phyloP scores from a whole-genome alignment of 2,888 invertebrate species.

The Drosophila ustulata region DNA sequence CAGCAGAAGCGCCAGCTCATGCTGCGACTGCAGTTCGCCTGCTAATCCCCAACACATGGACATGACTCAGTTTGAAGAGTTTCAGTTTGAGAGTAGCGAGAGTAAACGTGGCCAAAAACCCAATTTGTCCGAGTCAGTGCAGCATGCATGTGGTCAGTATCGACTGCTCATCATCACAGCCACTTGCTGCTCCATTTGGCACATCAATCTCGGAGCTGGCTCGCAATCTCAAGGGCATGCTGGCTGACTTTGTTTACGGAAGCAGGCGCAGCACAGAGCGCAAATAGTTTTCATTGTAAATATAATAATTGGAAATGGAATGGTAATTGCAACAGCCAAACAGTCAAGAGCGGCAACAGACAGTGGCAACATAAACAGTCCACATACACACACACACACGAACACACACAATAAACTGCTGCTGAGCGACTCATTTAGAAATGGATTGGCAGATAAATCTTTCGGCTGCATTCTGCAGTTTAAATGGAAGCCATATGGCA shows the following conservation, averaged over 20 bases:
- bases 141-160: constrained; percentile 34
- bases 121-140: neutral
- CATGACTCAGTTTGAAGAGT: neutral
- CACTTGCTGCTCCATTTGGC: constrained; percentile 24
- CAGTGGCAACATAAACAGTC: constrained; percentile 11
- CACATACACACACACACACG: constrained; percentile 12
- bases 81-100: neutral
- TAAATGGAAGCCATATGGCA: constrained; percentile 68
- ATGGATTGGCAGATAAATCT: constrained; percentile 71
- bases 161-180: constrained; percentile 14
- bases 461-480: constrained; percentile 62
- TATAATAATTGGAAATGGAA: constrained; percentile 54
- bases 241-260: constrained; percentile 65
- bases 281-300: constrained; percentile 53
- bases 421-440: constrained; percentile 62
- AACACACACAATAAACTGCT: constrained; percentile 32
- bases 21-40: constrained; percentile 48
- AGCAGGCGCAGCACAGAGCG: constrained; percentile 32
- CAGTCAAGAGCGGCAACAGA: constrained; percentile 8
- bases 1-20: constrained; percentile 71
- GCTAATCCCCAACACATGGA: neutral
- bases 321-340: constrained; percentile 23
- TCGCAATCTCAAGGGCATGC: constrained; percentile 49
- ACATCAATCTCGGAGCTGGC: constrained; percentile 33
- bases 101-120: neutral